A percentile compares a stretch with the other conserved stretches of the same genome.
These are phyloP conservation scores for Encarsia formosa DNA, from an alignment of 2,888 invertebrate genomes.

Conservation along the genomic window DNA sequence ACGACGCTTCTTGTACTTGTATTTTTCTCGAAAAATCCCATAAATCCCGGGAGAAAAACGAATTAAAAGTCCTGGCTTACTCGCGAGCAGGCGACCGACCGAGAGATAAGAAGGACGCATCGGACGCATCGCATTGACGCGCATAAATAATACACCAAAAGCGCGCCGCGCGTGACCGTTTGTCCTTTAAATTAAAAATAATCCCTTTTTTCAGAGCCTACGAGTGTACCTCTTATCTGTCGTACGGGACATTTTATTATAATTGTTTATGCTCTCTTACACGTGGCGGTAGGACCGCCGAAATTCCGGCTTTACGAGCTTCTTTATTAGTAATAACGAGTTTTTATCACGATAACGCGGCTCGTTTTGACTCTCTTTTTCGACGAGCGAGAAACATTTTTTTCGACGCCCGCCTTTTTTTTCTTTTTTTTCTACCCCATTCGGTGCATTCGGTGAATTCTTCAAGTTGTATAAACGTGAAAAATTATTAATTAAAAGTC, in stretches of 20 bases:
- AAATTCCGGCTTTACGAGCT: slow-evolving; percentile 34
- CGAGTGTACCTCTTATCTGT: slow-evolving; percentile 4
- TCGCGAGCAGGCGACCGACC: slow-evolving; percentile 30
- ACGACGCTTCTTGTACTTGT: slow-evolving; percentile 18
- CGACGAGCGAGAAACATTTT: slow-evolving; percentile 14
- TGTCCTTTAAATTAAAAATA: slow-evolving; percentile 53
- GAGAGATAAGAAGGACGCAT: slow-evolving; percentile 50
- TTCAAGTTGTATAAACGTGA: neutral
- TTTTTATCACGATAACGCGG: slow-evolving; percentile 38
- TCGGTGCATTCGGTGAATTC: too few species aligned
- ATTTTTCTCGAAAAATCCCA: slow-evolving; percentile 23
- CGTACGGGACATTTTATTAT: slow-evolving; percentile 38
- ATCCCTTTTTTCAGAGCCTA: slow-evolving; percentile 27
- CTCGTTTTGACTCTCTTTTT: slow-evolving; percentile 32
- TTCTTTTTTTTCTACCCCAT: neutral
- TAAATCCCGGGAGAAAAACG: slow-evolving; percentile 42
- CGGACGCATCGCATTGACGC: slow-evolving; percentile 45
- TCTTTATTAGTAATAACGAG: slow-evolving; percentile 41
- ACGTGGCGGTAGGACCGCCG: neutral
- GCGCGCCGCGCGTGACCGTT: slow-evolving; percentile 47
- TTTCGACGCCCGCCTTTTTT: slow-evolving; percentile 12
- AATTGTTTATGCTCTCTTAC: slow-evolving; percentile 42
- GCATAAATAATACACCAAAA: slow-evolving; percentile 49
- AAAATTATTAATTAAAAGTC: slow-evolving; percentile 20
- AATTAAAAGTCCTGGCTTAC: slow-evolving; percentile 36